Base-by-base conservation (phyloP, 2,113 vertebrate genomes). In the Sinocyclocheilus anophthalmus region DNA sequence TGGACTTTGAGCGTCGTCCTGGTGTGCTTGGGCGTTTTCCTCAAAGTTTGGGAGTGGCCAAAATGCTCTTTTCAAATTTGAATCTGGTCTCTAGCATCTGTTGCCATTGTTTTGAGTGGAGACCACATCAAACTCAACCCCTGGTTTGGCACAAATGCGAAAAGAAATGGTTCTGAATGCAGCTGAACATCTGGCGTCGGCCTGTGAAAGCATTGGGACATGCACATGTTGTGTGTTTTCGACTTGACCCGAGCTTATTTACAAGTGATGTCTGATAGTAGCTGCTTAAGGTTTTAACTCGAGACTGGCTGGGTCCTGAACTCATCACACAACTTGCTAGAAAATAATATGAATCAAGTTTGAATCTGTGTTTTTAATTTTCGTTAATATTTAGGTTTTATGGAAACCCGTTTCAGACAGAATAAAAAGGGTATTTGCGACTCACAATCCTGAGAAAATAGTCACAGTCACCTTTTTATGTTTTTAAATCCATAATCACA, bases 1-100 rank as follows among this genome's bases (percentile, higher is more conserved):
- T 9, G 50, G 24, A 11, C 7, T 78, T 42, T 5, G 4, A 57
- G 42, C 2, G 8, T 3, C 42, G 26, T 73, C 65, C 33, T 57
- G 26, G 67, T 4, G 42, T 26, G 30, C 42, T 83, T 42, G 81
- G 81, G 81, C 81, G 81, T 84, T 84, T 83, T 73, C 81, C 81
- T 24, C 5, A 13, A 24, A 39, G 3, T 83, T 16, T 57, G 81
- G 81, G 81, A 39, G 81, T 55, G 81, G 81, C 81, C 50, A 45
- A 72, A 10, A 16, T 20, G 48, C 81, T 12, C 77, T 80, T 83
- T 83, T 83, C 81, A 83, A 84, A 84, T 73, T 72, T 72, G 65
- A 73, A 83, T 81, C 39, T 22, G 39, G 22, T 57, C 81, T 10
- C 30, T 3, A 39, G 30, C 81, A 73, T 73, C 67, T 73, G 30